Evolutionary conservation across 2,113 vertebrate species (phyloP), one percentile per base, ranked within the genome.

Genomic region (Nesogale talazaci): DNA sequence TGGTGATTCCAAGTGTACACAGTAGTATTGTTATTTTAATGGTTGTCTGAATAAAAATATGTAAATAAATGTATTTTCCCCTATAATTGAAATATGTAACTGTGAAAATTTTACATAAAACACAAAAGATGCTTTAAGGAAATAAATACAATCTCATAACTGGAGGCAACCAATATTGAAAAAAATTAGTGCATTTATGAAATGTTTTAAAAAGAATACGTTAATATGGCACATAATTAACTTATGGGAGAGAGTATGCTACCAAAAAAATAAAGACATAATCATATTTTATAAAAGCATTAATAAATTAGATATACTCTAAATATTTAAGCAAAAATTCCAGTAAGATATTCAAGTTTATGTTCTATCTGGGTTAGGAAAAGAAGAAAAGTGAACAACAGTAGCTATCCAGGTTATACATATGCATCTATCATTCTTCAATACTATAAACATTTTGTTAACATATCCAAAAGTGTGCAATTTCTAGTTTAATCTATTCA

Each of bases 281-380:
- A 69, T 40, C 67, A 70, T 8, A 88, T 63, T 92, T 77, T 93
- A 42, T 74, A 88, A 92, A 94, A 88, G 5, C 92, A 91, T 34
- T n/a, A 77, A 85, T 14, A 87, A 84, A 79, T 0, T 72, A 42
- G 14, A 63, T 87, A 76, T 77, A 46, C 46, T 81, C 25, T n/a
- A 94, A 88, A 85, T 82, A 89, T 56, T 90, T 31, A 92, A 87
- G 61, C 59, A 90, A 89, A 94, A 94, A 65, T 82, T 87, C 11
- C 57, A 93, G 42, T 90, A 56, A 86, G 46, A 91, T 84, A 11
- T 59, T 17, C 89, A 40, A 94, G 29, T 80, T 93, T 36, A 76
- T n/a, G 46, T 79, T 95, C 85, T 85, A 31, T 4, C 80, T 38
- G 14, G 90, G 36, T 31, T 6, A 74, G 17, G 4, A 88, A 89